Evolutionary conservation across 2,113 vertebrate genomes (phyloP).

Genomic region (Phainopepla nitens): DNA sequence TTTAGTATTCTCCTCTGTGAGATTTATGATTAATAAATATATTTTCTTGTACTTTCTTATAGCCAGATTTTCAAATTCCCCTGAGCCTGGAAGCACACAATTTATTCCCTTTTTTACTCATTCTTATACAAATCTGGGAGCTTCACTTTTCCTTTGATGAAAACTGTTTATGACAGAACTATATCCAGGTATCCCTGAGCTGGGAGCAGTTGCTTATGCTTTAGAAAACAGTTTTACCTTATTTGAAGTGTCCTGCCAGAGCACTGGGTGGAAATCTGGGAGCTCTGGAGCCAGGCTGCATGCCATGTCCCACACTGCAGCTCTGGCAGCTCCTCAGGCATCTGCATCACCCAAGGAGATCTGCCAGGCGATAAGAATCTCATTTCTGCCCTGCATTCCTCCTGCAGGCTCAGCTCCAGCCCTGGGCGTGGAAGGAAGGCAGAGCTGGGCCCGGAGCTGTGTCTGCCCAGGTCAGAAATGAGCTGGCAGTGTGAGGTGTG

Average conservation of each 20-base stretch:
- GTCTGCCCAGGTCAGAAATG: background rate
- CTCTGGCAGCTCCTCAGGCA: background rate
- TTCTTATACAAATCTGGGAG: background rate
- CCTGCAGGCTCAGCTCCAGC: background rate
- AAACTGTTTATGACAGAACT: background rate
- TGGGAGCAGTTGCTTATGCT: background rate
- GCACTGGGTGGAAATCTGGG: background rate
- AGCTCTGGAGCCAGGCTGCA: background rate
- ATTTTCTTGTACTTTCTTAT: background rate
- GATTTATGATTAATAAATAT: background rate
- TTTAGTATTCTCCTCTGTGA: background rate
- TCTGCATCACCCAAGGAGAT: slow-evolving; percentile 10
- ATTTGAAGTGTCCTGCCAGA: background rate
- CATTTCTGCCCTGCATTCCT: background rate
- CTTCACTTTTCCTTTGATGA: background rate
- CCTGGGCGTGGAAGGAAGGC: slow-evolving; percentile 37
- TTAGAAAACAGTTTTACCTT: background rate
- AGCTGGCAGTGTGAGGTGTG: background rate
- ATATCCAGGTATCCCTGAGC: too few species aligned
- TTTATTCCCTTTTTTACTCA: background rate
- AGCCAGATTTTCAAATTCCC: background rate
- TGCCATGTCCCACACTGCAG: background rate
- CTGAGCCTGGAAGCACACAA: background rate
- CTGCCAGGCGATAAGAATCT: slow-evolving; percentile 5
- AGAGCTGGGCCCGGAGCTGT: background rate